Evolutionary conservation across 2,888 invertebrate genomes (phyloP).

Genomic region (Nasonia oneida): DNA sequence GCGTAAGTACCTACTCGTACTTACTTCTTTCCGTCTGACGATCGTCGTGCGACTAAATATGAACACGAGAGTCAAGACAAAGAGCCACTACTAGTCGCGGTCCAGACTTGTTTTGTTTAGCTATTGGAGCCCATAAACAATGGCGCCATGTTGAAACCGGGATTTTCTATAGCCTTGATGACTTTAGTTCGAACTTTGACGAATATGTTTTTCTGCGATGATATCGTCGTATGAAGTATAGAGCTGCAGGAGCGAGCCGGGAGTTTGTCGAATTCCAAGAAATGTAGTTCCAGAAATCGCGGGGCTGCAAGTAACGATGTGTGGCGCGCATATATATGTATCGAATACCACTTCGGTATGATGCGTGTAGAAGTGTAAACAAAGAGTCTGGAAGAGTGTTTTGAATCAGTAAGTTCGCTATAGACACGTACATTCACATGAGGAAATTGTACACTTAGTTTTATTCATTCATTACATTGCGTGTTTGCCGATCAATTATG

Average conservation of each 20-base stretch:
- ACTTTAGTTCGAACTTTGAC: not conserved
- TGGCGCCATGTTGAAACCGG: constrained; percentile 25
- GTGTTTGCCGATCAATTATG: too few species aligned
- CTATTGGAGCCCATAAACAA: constrained; percentile 25
- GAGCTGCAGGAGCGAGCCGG: not conserved
- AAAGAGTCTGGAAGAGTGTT: too few species aligned
- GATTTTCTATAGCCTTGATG: not conserved
- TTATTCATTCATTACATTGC: too few species aligned
- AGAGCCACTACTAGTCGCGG: not conserved
- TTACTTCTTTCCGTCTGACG: not conserved
- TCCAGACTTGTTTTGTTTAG: constrained; percentile 23
- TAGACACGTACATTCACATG: too few species aligned
- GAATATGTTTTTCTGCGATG: not conserved
- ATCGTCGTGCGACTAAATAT: not conserved
- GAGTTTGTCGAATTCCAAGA: not conserved
- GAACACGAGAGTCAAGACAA: not conserved
- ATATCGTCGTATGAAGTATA: not conserved
- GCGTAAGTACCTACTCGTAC: not conserved
- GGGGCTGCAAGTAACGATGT: not conserved
- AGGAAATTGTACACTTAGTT: too few species aligned
- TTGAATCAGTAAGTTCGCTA: too few species aligned
- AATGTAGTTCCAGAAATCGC: not conserved
- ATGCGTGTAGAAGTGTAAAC: too few species aligned
- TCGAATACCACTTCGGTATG: too few species aligned
- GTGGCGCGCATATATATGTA: too few species aligned